Base-by-base conservation (phyloP, 2,888 invertebrate species). In the Pachycephus smyrnensis region DNA sequence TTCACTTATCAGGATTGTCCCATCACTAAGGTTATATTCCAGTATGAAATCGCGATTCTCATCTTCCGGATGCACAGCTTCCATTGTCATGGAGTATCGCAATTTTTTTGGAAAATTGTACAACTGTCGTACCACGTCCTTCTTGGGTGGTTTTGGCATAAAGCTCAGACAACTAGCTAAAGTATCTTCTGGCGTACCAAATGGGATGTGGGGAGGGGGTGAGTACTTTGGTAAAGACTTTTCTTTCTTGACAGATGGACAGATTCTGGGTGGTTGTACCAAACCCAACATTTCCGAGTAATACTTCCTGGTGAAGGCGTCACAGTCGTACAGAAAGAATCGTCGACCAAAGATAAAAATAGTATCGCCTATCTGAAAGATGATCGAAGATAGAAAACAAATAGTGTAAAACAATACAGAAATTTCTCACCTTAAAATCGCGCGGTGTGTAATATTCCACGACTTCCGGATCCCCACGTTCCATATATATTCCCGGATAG, bases 51-150 rank as follows among this genome's bases (percentile, higher is more conserved):
- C 92, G 40, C 98, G 94, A 3, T 94, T 94, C 40, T 93, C 91
- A 90, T 97, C 97, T 88, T 97, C 97, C 0, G 96, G 96, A 87
- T 96, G 95, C 9, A 95, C 94, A 81, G 95, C 95, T 85, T 97
- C 96, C 93, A 97, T 93, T 80, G 94, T 93, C 89, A 96, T 96
- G 76, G 95, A 94, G 89, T 96, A 97, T 69, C 97, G 94, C 0
- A 96, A 92, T 76, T 94, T 93, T 93, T 94, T 89, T 0, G 88
- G 88, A 55, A 89, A 86, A 90, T 97, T 96, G 33, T 95, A 92
- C 78, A 97, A 92, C 90, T 95, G 95, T 88, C 95, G 95, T 82
- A 96, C 93, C 82, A 96, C 93, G 90, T 96, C 96, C 89, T 96
- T 95, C 88, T 94, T 95, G 0, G 96, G 96, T 1, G 95, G 93